Base-by-base conservation (phyloP, 1,140 invertebrate species). In the Conus betulinus region DNA sequence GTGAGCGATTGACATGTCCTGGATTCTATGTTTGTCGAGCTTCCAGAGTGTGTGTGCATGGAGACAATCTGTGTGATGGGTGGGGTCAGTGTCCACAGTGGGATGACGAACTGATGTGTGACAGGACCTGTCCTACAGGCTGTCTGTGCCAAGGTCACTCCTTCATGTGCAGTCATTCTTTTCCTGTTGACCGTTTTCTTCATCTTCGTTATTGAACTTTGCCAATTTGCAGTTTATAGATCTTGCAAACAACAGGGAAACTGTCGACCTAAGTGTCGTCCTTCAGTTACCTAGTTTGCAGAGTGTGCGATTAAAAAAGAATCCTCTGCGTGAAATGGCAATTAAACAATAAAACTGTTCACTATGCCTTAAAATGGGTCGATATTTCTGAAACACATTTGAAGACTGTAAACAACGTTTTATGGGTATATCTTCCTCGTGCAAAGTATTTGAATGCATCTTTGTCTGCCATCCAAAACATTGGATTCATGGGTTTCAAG, bases 61-160 rank as follows among this genome's bases (percentile, higher is more conserved):
- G 25, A 39, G 74, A 76, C 27, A 39, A 83, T 51, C 25, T 90
- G 8, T 87, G 85, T 55, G 85, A 87, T 88, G 81, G 76, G 10
- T 20, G n/a, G n/a, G n/a, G 20, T 53, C 67, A 90, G 81, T 89
- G 86, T 87, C 88, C 87, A 63, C 60, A 88, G 57, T 57, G 60
- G 76, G 88, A 89, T 39, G 85, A 91, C 76, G 88, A 89, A 55
- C 23, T 76, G 63, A 74, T 88, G 11, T 90, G 87, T 84, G 63
- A 85, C n/a, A 11, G 8, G 57, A 39, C 5, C 60, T 85, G 84
- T 23, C 84, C 84, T 95, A 90, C 52, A 93, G 83, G 52, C 25
- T 90, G 88, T 57, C 76, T 27, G 2, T 90, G 85, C 63, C 60
- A 53, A 74, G 85, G 60, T 63, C 76, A 51, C 39, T 52, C 85